Base-by-base conservation (phyloP, 2,797 vertebrate species). In the Amniataba percoides region DNA sequence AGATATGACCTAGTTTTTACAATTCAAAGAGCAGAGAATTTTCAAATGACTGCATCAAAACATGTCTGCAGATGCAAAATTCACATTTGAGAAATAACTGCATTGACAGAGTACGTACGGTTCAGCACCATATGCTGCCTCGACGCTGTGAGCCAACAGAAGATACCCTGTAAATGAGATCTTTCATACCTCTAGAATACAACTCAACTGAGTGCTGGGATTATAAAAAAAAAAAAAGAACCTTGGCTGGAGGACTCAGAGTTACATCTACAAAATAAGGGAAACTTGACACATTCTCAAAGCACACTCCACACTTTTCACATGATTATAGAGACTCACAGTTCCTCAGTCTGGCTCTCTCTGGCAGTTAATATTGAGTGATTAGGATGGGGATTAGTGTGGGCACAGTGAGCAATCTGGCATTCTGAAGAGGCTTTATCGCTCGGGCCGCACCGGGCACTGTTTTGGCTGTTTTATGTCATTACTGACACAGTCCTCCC, bases 341-440 rank as follows among this genome's bases (percentile, higher is more conserved):
- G 79, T 80, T 62, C 66, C 48, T 81, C 59, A 61, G 73, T 60
- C 42, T 72, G 71, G 69, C 71, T 86, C 45, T 66, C 70, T 78
- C 72, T 82, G 71, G 77, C 77, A 86, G 87, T 87, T 90, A 80
- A 82, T 83, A 77, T 73, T 84, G 87, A 88, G 77, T 89, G 85
- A 93, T 88, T 87, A 87, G 67, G 63, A 70, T 53, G 62, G 68
- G 88, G 86, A 89, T 89, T 90, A 90, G 87, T 79, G 81, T 89
- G 84, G 88, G 84, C 77, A 88, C 82, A 76, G 68, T 83, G 84
- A 90, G 85, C 79, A 87, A 81, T 86, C 68, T 89, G 82, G 75
- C 84, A 80, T 88, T 87, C 61, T 84, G 73, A 88, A 80, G 73
- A 79, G 81, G 78, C 77, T 90, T 84, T 89, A 91, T 88, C 70